Percentiles rank a stretch among this genome's conserved stretches.
Conservation (phyloP, 1,140 invertebrate genomes). For the Vanessa tameamea region DNA sequence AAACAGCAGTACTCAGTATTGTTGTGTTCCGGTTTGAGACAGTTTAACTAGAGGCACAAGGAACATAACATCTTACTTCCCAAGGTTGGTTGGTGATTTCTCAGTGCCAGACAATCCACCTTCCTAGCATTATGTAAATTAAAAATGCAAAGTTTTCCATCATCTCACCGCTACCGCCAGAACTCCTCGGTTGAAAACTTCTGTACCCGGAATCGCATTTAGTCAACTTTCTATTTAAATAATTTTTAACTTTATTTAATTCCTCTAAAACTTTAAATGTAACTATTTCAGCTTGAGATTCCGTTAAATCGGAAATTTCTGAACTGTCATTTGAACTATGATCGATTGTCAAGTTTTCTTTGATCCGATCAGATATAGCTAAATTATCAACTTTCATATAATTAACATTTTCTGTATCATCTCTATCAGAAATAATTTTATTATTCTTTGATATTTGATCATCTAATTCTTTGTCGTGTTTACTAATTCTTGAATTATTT, state of each 20-base stretch:
- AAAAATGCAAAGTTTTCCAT: not conserved
- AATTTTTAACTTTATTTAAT: constrained; percentile 50
- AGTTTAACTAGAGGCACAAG: too few species aligned
- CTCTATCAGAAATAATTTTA: not conserved
- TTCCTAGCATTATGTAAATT: too few species aligned
- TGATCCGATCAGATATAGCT: too few species aligned
- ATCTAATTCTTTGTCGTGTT: not conserved
- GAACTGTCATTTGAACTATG: not conserved
- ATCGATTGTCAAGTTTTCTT: too few species aligned
- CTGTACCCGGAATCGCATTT: constrained; percentile 44
- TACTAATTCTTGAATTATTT: not conserved
- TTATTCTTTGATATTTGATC: not conserved
- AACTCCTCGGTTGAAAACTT: constrained; percentile 43
- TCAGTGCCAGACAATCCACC: too few species aligned
- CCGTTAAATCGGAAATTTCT: not conserved
- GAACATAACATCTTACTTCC: too few species aligned
- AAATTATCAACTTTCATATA: not conserved
- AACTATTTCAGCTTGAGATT: constrained; percentile 43
- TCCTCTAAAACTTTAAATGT: constrained; percentile 57
- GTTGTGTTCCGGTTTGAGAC: too few species aligned
- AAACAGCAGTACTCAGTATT: too few species aligned
- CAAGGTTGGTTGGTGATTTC: too few species aligned
- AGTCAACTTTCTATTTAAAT: constrained; percentile 37
- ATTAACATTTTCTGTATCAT: not conserved
- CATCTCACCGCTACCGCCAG: constrained; percentile 37